Percentiles rank a stretch among this genome's conserved stretches.
phyloP scores from a whole-genome alignment of 2,888 invertebrate genomes.

The Malthinus seriepunctatus region DNA sequence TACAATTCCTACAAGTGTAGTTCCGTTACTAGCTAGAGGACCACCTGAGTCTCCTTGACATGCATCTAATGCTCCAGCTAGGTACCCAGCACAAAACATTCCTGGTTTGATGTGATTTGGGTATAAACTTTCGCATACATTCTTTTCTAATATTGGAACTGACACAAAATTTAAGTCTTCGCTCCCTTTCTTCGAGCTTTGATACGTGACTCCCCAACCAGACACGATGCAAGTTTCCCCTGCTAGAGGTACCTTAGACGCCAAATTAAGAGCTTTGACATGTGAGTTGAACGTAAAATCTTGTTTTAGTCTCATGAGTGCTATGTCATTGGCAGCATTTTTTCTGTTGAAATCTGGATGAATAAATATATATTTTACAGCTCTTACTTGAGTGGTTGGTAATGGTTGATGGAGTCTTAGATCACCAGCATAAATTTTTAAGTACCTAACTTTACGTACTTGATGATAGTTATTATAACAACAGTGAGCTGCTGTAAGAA shows the following conservation, averaged over 20 bases:
- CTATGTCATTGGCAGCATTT: too few species aligned
- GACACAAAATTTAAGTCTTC: too few species aligned
- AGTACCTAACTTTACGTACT: too few species aligned
- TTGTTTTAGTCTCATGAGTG: neutral
- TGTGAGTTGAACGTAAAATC: neutral
- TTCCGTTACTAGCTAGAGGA: constrained; percentile 41
- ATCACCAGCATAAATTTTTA: too few species aligned
- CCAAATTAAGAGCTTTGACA: constrained; percentile 11
- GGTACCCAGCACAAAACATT: constrained; percentile 33
- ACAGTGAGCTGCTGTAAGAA: constrained; percentile 42
- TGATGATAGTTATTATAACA: too few species aligned
- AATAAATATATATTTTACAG: too few species aligned
- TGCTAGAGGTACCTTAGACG: constrained; percentile 10
- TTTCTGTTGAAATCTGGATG: too few species aligned
- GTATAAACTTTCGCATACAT: constrained; percentile 15
- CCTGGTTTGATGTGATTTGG: constrained; percentile 3
- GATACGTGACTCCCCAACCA: constrained; percentile 30
- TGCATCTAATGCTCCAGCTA: constrained; percentile 23
- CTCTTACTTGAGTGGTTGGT: too few species aligned
- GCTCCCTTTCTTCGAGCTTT: too few species aligned
- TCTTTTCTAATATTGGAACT: too few species aligned
- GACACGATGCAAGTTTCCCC: constrained; percentile 22
- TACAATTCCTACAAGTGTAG: constrained; percentile 42
- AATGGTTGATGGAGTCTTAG: too few species aligned
- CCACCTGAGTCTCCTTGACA: constrained; percentile 47